Conservation (phyloP, 1,140 invertebrate species). For the Hyles vespertilio region DNA sequence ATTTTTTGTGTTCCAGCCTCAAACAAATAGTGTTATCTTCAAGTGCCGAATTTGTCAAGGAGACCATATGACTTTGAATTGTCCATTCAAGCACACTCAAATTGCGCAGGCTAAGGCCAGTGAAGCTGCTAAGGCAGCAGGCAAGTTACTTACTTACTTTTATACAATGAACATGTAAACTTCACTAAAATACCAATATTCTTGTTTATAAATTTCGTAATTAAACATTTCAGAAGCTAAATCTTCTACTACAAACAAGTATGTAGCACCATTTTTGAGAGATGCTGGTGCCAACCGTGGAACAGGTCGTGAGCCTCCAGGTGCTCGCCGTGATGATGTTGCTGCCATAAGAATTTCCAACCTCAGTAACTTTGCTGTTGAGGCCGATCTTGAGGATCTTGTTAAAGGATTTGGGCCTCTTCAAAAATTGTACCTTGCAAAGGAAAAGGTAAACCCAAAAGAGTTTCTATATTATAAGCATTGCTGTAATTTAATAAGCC, state of each 20-base stretch:
- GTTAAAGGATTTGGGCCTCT: slow-evolving; percentile 94
- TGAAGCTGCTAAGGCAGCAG: slow-evolving; percentile 62
- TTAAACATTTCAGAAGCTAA: slow-evolving; percentile 40
- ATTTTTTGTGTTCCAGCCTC: slow-evolving; percentile 36
- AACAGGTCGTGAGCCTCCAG: slow-evolving; percentile 84
- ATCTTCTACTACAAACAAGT: slow-evolving; percentile 78
- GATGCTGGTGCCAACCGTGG: slow-evolving; percentile 85
- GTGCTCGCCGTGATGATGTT: slow-evolving; percentile 83
- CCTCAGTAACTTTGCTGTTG: slow-evolving; percentile 96
- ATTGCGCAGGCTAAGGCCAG: slow-evolving; percentile 79
- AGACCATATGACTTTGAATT: slow-evolving; percentile 98
- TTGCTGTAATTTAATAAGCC: not conserved
- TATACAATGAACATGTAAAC: not conserved
- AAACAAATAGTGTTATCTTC: slow-evolving; percentile 84
- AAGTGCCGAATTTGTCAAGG: slow-evolving; percentile 96
- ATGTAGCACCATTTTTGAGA: slow-evolving; percentile 91
- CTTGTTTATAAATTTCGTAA: not conserved
- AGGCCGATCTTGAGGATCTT: slow-evolving; percentile 96
- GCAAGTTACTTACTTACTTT: slow-evolving; percentile 21
- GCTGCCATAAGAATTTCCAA: slow-evolving; percentile 98
- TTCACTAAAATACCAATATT: not conserved
- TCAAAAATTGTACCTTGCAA: slow-evolving; percentile 70
- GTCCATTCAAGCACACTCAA: slow-evolving; percentile 95
- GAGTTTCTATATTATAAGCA: slow-evolving; percentile 3
- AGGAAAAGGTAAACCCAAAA: slow-evolving; percentile 58